Evolutionary conservation across 2,797 vertebrate species (phyloP).

Genomic region (Catostomus latipinnis): DNA sequence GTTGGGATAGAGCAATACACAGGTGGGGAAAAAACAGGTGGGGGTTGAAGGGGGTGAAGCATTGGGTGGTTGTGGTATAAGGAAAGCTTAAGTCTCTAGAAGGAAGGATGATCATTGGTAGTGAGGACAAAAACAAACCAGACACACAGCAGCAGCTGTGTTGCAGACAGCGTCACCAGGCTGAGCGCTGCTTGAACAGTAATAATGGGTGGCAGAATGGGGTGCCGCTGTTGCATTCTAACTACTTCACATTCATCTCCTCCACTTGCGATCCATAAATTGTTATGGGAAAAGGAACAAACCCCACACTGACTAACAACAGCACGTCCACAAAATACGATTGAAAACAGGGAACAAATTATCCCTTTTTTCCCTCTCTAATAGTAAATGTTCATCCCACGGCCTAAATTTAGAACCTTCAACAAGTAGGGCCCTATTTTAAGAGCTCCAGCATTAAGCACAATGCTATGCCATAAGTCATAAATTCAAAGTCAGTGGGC

Average conservation of each 20-base stretch:
- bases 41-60: conserved; percentile 30
- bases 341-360: neutral
- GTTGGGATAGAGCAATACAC: conserved; percentile 12
- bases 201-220: conserved; percentile 28
- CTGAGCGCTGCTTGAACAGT: neutral
- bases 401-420: neutral
- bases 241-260: conserved; percentile 29
- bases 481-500: too few species aligned
- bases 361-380: neutral
- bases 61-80: conserved; percentile 58
- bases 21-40: conserved; percentile 30
- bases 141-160: conserved; percentile 65
- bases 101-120: conserved; percentile 68
- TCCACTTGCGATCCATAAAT: conserved; percentile 18
- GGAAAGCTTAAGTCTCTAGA: conserved; percentile 56
- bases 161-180: conserved; percentile 56
- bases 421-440: neutral
- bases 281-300: conserved; percentile 28
- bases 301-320: conserved; percentile 44
- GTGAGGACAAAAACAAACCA: conserved; percentile 65
- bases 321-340: conserved; percentile 15
- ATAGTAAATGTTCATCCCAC: conserved; percentile 8
- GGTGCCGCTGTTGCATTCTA: conserved; percentile 35
- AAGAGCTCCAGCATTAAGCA: too few species aligned
- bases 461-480: too few species aligned